Evolutionary conservation across 2,797 vertebrate species (phyloP), one percentile per base, ranked within the genome.

Genomic region (Oryzias dopingdopingensis): DNA sequence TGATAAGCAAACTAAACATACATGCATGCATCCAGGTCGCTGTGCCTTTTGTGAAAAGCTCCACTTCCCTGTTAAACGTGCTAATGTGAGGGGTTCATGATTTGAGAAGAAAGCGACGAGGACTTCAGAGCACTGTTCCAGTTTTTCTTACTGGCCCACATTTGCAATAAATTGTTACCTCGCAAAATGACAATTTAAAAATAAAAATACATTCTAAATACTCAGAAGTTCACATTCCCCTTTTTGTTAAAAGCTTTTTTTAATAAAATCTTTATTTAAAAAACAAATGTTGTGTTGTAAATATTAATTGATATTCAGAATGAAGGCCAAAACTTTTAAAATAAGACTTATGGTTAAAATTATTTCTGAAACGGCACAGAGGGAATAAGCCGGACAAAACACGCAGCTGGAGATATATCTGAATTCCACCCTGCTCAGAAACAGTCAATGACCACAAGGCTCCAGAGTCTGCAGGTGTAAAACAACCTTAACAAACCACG

Each of bases 371-470:
- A 18, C 18, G 18, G 1, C 18, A 18, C 1, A 18, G 18, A 18
- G 18, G 18, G 18, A 18, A 18, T 18, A 18, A 18, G 1, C 18
- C 18, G 18, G 18, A 18, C 72, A 55, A 62, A 76, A 75, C 74
- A 67, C 43, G n/a, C 68, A 72, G 80, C 77, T 77, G 29, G 8
- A 32, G 29, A 32, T 74, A 81, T 62, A 76, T 59, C 18, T 67
- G 78, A 83, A 85, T 70, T 72, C 79, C 75, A 62, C 60, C 56
- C 62, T 55, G 55, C 54, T 81, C 59, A 23, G 55, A 74, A 51
- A 41, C 56, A 60, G 64, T 76, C 76, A 84, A 68, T 74, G 73
- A 78, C 69, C 68, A 76, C 68, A 60, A 83, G 79, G 73, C 72
- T 71, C 62, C 56, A 37, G 45, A 55, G 54, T 80, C 67, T 75